A percentile compares a stretch with the other conserved stretches of the same genome.
These are phyloP conservation scores for Picathartes gymnocephalus DNA, from an alignment of 2,113 vertebrate species.

Conservation along the genomic window DNA sequence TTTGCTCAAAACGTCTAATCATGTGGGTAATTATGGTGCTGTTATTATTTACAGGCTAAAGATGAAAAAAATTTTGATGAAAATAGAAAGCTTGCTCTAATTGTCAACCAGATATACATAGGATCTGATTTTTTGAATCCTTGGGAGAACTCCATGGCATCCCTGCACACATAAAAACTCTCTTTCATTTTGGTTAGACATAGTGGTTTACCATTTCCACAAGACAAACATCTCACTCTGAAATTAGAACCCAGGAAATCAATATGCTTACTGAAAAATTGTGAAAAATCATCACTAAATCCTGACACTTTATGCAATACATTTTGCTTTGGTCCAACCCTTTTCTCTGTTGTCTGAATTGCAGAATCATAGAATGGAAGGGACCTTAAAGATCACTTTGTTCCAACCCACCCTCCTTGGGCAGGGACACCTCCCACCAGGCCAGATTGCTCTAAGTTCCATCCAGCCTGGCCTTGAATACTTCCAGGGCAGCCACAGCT, in stretches of 20 bases:
- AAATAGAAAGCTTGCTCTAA: background rate
- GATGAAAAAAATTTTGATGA: background rate
- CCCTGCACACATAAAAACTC: background rate
- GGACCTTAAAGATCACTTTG: background rate
- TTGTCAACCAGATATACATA: background rate
- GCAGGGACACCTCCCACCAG: background rate
- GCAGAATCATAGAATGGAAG: background rate
- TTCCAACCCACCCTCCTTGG: rapidly evolving
- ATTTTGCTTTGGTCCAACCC: background rate
- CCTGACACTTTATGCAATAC: background rate
- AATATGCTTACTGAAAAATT: background rate
- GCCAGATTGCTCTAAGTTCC: too few species aligned
- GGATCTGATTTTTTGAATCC: background rate
- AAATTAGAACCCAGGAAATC: background rate
- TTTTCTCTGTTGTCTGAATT: background rate
- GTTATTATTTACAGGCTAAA: background rate
- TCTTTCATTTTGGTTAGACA: background rate
- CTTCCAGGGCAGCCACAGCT: background rate
- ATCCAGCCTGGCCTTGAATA: background rate
- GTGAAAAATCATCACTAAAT: background rate
- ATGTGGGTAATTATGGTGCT: background rate
- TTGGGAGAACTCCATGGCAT: background rate
- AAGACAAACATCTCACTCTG: background rate
- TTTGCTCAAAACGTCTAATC: background rate
- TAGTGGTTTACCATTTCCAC: background rate